Conservation (phyloP, 2,888 invertebrate species). For the Odontomyia ornata region DNA sequence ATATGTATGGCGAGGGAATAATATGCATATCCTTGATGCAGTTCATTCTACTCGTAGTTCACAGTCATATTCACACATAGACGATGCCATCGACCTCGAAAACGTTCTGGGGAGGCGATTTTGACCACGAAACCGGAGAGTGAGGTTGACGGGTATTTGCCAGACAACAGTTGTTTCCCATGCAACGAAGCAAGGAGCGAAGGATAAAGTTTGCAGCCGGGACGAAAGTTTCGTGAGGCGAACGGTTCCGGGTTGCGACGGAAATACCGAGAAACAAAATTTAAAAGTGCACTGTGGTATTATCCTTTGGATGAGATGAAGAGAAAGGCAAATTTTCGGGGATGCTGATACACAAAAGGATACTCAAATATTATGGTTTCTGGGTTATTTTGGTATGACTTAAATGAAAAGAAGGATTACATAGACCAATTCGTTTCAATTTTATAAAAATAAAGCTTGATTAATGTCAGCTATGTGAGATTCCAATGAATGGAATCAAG, state of each 20-base stretch:
- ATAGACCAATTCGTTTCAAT: too few relatives aligned
- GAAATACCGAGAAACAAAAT: background rate
- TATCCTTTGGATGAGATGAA: background rate
- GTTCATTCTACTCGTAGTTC: constrained; percentile 48
- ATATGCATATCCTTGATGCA: constrained; percentile 42
- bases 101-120: constrained; percentile 11
- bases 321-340: background rate
- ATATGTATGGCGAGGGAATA: background rate
- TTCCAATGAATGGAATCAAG: too few relatives aligned
- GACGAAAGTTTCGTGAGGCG: background rate
- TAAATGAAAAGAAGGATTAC: background rate
- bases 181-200: too few relatives aligned
- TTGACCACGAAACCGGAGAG: constrained; percentile 7
- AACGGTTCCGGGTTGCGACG: background rate
- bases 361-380: background rate
- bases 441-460: too few relatives aligned
- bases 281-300: background rate
- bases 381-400: background rate
- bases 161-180: constrained; percentile 8
- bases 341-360: background rate
- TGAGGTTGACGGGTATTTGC: background rate
- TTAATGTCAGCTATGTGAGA: too few relatives aligned
- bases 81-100: constrained; percentile 44
- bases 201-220: background rate
- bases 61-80: constrained; percentile 44